Conservation (phyloP, 2,113 vertebrate species). For the Gallinago paraguaiae region DNA sequence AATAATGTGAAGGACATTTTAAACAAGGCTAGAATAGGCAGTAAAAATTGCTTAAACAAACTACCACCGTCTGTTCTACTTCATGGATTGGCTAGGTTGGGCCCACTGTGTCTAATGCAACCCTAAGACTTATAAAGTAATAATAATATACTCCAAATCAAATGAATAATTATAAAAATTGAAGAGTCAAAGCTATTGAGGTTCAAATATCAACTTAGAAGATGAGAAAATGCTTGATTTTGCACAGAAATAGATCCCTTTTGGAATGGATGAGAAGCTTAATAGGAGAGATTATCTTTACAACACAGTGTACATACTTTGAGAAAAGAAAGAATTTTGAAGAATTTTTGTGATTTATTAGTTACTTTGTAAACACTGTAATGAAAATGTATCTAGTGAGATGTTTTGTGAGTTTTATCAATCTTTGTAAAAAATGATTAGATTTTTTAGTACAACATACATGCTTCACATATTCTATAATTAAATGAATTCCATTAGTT, state of each 20-base stretch:
- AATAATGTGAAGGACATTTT: background rate
- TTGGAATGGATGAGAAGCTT: background rate
- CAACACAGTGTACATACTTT: background rate
- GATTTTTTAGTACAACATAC: background rate
- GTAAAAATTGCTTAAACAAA: background rate
- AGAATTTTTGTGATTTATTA: background rate
- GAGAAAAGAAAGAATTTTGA: background rate
- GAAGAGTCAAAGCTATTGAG: background rate
- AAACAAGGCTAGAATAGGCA: background rate
- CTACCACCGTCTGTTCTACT: background rate
- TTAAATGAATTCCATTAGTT: slow-evolving; percentile 44
- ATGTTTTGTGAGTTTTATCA: background rate
- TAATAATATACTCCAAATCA: background rate
- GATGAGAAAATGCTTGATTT: background rate
- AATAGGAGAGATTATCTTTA: background rate
- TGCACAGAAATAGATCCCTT: background rate
- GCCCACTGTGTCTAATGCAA: background rate
- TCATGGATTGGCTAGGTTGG: background rate
- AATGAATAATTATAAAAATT: background rate
- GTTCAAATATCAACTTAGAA: background rate
- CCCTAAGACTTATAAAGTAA: background rate
- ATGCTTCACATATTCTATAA: background rate
- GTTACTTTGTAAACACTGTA: background rate
- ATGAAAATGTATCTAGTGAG: background rate
- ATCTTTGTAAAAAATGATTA: slow-evolving; percentile 11